Conservation (phyloP, 1,140 invertebrate genomes). For the Oedothorax gibbosus region DNA sequence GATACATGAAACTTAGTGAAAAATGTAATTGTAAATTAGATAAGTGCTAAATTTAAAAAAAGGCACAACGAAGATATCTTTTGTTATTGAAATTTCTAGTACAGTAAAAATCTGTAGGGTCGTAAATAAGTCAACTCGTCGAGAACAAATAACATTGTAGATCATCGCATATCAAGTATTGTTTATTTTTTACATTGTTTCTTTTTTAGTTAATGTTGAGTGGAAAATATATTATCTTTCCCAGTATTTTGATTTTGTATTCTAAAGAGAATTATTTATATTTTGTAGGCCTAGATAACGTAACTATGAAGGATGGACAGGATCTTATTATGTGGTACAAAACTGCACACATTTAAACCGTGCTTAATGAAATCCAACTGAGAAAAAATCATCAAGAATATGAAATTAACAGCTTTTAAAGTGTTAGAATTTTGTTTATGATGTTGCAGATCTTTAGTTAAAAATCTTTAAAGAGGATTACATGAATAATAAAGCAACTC, state of each 20-base stretch:
- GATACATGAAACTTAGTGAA: not conserved
- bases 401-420: too few relatives aligned
- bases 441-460: too few relatives aligned
- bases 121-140: not conserved
- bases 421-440: too few relatives aligned
- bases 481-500: too few relatives aligned
- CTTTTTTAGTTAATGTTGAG: not conserved
- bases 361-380: too few relatives aligned
- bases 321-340: slow-evolving; percentile 36
- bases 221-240: not conserved
- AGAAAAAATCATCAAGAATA: too few relatives aligned
- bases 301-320: not conserved
- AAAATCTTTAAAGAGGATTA: too few relatives aligned
- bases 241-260: not conserved
- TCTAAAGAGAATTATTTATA: not conserved
- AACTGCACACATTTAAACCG: slow-evolving; percentile 8
- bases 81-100: not conserved
- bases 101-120: not conserved
- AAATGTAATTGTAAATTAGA: not conserved
- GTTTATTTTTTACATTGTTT: not conserved
- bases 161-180: not conserved
- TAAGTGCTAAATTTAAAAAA: not conserved
- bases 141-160: not conserved
- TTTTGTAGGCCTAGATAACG: slow-evolving; percentile 3
- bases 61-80: not conserved